A percentile compares a stretch with the other conserved stretches of the same genome.
Conservation (phyloP, 2,888 invertebrate genomes). For the Podabrus alpinus region DNA sequence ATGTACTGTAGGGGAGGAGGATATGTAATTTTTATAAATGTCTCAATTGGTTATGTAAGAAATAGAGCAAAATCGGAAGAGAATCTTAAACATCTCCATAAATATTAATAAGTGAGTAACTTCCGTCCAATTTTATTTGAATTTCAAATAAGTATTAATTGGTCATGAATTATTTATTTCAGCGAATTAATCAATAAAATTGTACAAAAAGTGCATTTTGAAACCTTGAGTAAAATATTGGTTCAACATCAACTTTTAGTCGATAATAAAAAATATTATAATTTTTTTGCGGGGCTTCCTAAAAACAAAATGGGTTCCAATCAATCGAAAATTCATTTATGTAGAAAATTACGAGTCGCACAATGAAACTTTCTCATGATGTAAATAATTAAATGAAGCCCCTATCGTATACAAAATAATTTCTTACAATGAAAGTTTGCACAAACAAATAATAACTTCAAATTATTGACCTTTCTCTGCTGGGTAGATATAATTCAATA, state of each 20-base stretch:
- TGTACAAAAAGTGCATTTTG: not conserved
- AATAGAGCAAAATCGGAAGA: not conserved
- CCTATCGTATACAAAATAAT: not conserved
- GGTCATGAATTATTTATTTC: not conserved
- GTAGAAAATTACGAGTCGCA: not conserved
- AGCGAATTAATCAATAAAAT: not conserved
- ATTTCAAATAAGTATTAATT: not conserved
- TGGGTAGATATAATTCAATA: not conserved
- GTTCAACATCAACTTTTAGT: not conserved
- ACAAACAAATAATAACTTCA: not conserved
- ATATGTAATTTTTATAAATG: too few species aligned
- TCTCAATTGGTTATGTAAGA: not conserved
- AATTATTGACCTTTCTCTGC: not conserved
- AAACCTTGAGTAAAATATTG: not conserved
- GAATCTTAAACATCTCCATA: not conserved
- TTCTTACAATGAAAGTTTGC: not conserved
- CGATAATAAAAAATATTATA: not conserved
- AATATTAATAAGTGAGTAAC: not conserved
- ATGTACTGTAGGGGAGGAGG: too few species aligned
- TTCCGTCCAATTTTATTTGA: not conserved
- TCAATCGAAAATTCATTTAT: not conserved
- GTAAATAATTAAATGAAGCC: not conserved
- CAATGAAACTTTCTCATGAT: not conserved
- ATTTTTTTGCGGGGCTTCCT: not conserved
- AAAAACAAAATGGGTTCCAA: not conserved